Conservation (phyloP, 1,140 invertebrate genomes). For the Drosophila ambigua region DNA sequence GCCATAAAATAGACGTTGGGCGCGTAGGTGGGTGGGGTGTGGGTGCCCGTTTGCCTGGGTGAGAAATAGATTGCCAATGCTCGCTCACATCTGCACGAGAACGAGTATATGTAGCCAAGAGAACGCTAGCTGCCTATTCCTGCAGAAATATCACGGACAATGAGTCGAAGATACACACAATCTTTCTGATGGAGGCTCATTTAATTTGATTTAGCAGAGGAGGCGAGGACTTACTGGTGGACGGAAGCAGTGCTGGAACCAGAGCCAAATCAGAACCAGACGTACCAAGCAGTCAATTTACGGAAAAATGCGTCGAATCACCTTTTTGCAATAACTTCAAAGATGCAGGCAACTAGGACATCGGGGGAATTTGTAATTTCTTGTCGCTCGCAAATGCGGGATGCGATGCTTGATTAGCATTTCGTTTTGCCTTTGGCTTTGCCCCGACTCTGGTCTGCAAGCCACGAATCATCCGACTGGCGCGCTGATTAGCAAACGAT, state of each 20-base stretch:
- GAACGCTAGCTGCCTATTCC: not conserved
- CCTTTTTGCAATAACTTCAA: conserved; percentile 59
- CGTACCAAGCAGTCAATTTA: conserved; percentile 11
- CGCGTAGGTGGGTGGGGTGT: conserved; percentile 13
- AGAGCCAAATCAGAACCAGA: not conserved
- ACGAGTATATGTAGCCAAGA: not conserved
- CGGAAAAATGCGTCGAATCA: conserved; percentile 46
- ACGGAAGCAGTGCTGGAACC: not conserved
- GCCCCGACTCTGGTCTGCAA: conserved; percentile 1
- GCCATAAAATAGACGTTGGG: conserved; percentile 50
- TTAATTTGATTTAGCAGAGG: conserved; percentile 27
- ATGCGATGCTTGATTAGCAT: conserved; percentile 52
- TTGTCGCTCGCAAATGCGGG: conserved; percentile 16
- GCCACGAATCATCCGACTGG: not conserved
- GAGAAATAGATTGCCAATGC: conserved; percentile 39
- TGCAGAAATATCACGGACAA: conserved; percentile 38
- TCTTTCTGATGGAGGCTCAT: conserved; percentile 16
- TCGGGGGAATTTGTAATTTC: conserved; percentile 26
- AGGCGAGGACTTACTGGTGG: not conserved
- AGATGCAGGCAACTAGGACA: conserved; percentile 25
- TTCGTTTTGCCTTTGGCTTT: conserved; percentile 20
- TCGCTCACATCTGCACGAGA: too few relatives aligned
- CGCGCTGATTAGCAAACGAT: conserved; percentile 62
- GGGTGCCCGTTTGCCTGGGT: not conserved
- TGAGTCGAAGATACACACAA: conserved; percentile 20